Conservation (phyloP, 2,797 vertebrate genomes). For the Triplophysa yarkandensis region DNA sequence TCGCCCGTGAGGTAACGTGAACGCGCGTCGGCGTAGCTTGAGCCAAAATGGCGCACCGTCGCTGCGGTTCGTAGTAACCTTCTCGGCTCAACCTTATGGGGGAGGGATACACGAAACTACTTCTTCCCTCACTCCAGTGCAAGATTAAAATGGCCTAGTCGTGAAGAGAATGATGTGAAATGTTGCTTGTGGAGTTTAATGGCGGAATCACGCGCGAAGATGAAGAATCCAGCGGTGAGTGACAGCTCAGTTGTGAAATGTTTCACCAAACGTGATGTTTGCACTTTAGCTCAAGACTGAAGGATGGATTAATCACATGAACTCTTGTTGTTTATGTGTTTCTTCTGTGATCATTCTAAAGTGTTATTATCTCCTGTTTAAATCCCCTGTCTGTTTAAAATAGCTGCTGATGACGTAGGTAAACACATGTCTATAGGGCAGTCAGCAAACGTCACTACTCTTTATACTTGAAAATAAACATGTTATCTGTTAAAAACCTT, state of each 20-base stretch:
- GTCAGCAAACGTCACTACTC: constrained; percentile 16
- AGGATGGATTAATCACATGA: constrained; percentile 26
- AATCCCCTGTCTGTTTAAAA: not conserved
- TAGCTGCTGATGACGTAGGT: constrained; percentile 9
- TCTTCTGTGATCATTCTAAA: not conserved
- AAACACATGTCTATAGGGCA: constrained; percentile 11
- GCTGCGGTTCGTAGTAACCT: constrained; percentile 60
- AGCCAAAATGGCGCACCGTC: constrained; percentile 69
- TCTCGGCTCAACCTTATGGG: constrained; percentile 60
- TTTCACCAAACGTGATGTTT: constrained; percentile 53
- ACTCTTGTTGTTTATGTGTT: constrained; percentile 60
- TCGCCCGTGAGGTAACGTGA: constrained; percentile 34
- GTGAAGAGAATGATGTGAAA: constrained; percentile 62
- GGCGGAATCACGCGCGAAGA: constrained; percentile 59
- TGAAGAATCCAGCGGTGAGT: constrained; percentile 79
- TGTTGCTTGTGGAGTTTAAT: constrained; percentile 58
- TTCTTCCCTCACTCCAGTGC: constrained; percentile 64
- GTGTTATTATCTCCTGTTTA: not conserved
- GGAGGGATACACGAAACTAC: constrained; percentile 69
- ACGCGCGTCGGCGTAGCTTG: constrained; percentile 47
- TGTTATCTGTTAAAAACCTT: not conserved
- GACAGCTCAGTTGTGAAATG: constrained; percentile 50
- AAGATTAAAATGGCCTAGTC: constrained; percentile 47
- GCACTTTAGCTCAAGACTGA: not conserved
- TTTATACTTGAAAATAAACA: constrained; percentile 27